Percentiles rank a stretch among this genome's conserved stretches.
Evolutionary conservation across 2,797 vertebrate species (phyloP).

Genomic region (Delichon dasypus): DNA sequence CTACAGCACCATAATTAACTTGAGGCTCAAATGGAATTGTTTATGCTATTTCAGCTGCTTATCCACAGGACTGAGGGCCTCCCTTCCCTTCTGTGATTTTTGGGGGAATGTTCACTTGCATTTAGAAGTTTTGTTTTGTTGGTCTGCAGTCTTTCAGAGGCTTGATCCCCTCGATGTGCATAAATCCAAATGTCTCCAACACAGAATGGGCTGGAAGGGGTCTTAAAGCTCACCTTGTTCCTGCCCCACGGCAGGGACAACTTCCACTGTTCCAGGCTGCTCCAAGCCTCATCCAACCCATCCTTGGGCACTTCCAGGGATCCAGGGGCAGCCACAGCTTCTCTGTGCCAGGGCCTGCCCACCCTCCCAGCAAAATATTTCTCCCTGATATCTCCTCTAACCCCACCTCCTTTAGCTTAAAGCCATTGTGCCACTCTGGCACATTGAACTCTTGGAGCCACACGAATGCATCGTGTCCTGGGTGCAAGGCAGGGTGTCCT

Average conservation of each 20-base stretch:
- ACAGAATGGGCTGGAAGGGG: background rate
- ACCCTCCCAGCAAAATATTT: background rate
- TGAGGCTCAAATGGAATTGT: conserved; percentile 17
- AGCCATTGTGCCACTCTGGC: background rate
- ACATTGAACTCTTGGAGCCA: background rate
- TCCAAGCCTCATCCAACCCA: background rate
- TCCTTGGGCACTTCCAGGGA: background rate
- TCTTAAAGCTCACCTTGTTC: background rate
- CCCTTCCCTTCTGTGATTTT: background rate
- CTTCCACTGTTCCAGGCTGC: background rate
- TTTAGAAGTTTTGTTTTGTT: background rate
- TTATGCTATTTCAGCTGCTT: conserved; percentile 11
- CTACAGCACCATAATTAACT: conserved; percentile 38
- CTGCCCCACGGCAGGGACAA: background rate
- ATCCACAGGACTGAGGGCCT: background rate
- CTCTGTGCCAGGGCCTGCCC: background rate
- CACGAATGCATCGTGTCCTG: background rate
- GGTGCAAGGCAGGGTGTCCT: background rate
- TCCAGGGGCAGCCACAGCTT: background rate
- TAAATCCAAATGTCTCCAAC: background rate
- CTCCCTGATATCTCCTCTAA: background rate
- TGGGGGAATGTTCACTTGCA: background rate
- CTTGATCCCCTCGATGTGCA: background rate
- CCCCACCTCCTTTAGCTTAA: no score
- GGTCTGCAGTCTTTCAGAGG: background rate